Percentiles rank a stretch among this genome's conserved stretches.
Conservation (phyloP, 2,113 vertebrate genomes). For the Struthio camelus region DNA sequence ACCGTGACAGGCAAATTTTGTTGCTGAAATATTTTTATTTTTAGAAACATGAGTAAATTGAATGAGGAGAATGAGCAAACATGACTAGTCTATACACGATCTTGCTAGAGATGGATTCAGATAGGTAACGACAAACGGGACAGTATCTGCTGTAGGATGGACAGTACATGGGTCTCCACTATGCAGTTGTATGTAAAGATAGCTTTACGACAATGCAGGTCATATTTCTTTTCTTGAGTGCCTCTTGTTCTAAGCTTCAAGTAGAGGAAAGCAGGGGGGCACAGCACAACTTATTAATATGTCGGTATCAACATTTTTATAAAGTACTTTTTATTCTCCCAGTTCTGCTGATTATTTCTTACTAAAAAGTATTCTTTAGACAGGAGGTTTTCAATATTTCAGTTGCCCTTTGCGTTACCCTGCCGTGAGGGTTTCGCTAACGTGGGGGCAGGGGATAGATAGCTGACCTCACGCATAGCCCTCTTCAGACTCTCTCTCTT, state of each 20-base stretch:
- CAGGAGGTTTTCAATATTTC: not conserved
- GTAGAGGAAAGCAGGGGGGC: not conserved
- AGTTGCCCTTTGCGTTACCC: not conserved
- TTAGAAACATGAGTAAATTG: not conserved
- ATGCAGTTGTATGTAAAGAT: not conserved
- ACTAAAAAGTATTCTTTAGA: not conserved
- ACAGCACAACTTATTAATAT: not conserved
- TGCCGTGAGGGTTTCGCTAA: not conserved
- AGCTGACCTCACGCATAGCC: too few species aligned
- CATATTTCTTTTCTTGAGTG: not conserved
- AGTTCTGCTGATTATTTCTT: not conserved
- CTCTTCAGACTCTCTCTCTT: not conserved
- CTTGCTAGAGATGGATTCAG: not conserved
- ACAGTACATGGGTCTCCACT: not conserved
- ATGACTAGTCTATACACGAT: not conserved
- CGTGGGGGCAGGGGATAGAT: not conserved
- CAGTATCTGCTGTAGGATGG: not conserved
- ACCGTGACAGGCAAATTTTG: not conserved
- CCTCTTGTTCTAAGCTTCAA: not conserved
- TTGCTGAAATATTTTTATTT: conserved; percentile 14
- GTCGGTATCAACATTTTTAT: not conserved
- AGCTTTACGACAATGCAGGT: not conserved
- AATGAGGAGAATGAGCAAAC: not conserved
- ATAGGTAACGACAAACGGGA: not conserved
- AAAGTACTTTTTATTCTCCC: not conserved